phyloP scores from a whole-genome alignment of 2,113 vertebrate species.

The Ceratotherium simum region DNA sequence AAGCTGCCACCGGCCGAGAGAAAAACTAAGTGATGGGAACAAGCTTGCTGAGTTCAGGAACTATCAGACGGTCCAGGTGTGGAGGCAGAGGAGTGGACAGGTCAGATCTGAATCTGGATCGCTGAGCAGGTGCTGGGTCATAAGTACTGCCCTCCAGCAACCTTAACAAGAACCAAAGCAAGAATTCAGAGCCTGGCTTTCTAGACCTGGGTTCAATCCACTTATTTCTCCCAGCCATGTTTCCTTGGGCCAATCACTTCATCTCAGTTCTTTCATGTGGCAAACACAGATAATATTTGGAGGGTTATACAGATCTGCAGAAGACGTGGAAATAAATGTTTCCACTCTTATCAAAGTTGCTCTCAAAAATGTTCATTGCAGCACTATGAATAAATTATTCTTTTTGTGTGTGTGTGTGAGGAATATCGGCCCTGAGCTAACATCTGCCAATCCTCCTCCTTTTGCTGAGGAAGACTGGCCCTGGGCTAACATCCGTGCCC shows the following conservation, averaged over 20 bases:
- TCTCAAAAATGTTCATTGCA: not conserved
- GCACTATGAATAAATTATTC: not conserved
- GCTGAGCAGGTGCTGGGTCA: accelerated
- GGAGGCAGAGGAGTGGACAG: not conserved
- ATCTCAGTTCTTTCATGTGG: not conserved
- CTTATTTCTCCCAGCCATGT: not conserved
- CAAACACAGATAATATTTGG: not conserved
- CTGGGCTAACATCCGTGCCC: too few species aligned
- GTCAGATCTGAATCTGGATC: not conserved
- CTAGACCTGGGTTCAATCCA: not conserved
- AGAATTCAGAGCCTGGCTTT: not conserved
- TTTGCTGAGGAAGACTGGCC: too few species aligned
- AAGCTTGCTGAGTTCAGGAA: not conserved
- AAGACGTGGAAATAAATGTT: not conserved
- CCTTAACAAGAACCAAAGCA: not conserved
- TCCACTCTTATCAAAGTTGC: not conserved
- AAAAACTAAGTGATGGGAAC: too few species aligned
- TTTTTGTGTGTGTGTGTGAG: too few species aligned
- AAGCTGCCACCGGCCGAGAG: not conserved
- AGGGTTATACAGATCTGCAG: too few species aligned
- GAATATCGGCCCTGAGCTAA: too few species aligned
- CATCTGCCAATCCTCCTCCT: too few species aligned
- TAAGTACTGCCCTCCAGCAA: accelerated
- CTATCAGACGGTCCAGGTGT: too few species aligned
- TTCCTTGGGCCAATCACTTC: not conserved